Evolutionary conservation across 2,113 vertebrate species (phyloP).

Genomic region (Syngnathus scovelli): DNA sequence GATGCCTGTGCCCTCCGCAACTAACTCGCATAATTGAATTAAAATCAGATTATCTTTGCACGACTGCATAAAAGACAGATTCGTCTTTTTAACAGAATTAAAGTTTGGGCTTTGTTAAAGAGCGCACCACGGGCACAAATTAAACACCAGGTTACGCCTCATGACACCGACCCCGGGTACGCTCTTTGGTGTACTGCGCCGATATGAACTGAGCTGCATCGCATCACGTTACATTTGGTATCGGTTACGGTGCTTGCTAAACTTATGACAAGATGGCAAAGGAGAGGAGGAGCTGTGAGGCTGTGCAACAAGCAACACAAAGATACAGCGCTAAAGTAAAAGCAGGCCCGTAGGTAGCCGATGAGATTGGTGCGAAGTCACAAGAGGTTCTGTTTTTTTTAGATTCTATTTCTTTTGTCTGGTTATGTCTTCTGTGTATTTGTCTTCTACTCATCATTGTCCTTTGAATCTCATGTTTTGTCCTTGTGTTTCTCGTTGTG

Average conservation of each 20-base stretch:
- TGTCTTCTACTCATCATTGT: too few species aligned
- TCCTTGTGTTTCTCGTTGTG: too few species aligned
- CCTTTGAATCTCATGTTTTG: too few species aligned
- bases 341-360: too few species aligned
- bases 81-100: slow-evolving; percentile 35
- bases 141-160: slow-evolving; percentile 35
- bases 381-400: too few species aligned
- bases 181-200: slow-evolving; percentile 49
- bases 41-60: slow-evolving; percentile 78
- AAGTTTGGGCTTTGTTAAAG: slow-evolving; percentile 27
- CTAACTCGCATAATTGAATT: slow-evolving; percentile 76
- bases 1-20: slow-evolving; percentile 71
- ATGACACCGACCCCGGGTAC: slow-evolving; percentile 46
- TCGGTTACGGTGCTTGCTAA: slow-evolving; percentile 66
- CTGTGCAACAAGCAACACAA: slow-evolving; percentile 32
- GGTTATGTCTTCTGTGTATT: too few species aligned
- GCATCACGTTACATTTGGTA: slow-evolving; percentile 64
- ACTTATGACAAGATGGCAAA: slow-evolving; percentile 57
- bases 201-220: slow-evolving; percentile 59
- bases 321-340: slow-evolving; percentile 36
- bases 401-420: too few species aligned
- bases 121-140: slow-evolving; percentile 41
- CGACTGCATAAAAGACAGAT: slow-evolving; percentile 66
- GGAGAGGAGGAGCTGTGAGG: slow-evolving; percentile 34
- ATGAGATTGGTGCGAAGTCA: too few species aligned